Evolutionary conservation across 2,888 invertebrate genomes (phyloP).

Genomic region (Eumacrocentrus americanus): DNA sequence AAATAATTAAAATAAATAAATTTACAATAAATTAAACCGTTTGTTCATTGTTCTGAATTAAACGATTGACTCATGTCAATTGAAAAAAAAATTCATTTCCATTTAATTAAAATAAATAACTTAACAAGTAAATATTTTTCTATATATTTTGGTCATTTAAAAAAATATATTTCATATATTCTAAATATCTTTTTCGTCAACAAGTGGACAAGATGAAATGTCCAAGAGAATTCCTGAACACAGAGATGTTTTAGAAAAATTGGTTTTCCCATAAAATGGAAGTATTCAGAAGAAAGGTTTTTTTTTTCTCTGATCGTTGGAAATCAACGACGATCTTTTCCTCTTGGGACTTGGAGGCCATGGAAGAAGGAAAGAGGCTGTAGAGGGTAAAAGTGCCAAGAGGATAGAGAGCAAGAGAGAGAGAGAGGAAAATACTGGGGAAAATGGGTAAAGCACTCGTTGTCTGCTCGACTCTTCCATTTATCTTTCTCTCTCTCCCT

Average conservation of each 20-base stretch:
- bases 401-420: constrained; percentile 9
- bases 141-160: background rate
- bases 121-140: background rate
- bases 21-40: background rate
- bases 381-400: background rate
- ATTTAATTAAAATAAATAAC: background rate
- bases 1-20: background rate
- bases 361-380: background rate
- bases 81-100: background rate
- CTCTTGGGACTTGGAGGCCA: background rate
- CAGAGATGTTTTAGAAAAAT: too few species aligned
- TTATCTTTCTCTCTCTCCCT: constrained; percentile 16
- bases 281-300: background rate
- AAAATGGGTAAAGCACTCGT: too few species aligned
- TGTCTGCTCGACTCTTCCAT: constrained; percentile 13
- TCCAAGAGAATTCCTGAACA: too few species aligned
- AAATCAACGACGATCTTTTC: constrained; percentile 29
- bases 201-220: too few species aligned
- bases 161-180: too few species aligned
- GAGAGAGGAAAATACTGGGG: constrained; percentile 36
- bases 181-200: background rate
- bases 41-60: background rate
- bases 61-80: background rate
- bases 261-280: background rate
- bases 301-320: constrained; percentile 1